Evolutionary conservation across 2,113 vertebrate genomes (phyloP).

Genomic region (Etia nguti): DNA sequence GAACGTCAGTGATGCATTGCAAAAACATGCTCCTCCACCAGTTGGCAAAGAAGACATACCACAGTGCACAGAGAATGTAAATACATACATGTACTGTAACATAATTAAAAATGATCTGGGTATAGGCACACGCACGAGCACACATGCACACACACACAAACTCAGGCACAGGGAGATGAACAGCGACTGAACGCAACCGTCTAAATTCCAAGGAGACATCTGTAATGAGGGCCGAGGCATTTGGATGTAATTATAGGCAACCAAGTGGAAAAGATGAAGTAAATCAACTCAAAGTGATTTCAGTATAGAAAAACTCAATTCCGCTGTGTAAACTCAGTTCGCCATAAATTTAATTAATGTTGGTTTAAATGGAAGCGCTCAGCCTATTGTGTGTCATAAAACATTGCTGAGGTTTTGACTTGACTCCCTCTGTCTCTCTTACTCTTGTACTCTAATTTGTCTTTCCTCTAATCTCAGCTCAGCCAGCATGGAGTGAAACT

Average conservation of each 20-base stretch:
- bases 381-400: conserved; percentile 38
- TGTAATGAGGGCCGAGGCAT: conserved; percentile 57
- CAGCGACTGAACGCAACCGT: conserved; percentile 13
- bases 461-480: not conserved
- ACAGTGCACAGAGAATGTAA: not conserved
- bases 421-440: not conserved
- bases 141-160: not conserved
- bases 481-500: not conserved
- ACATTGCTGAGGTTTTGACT: conserved; percentile 13
- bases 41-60: not conserved
- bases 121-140: not conserved
- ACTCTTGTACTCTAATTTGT: not conserved
- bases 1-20: not conserved
- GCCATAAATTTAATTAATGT: conserved; percentile 57
- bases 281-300: conserved; percentile 56
- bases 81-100: not conserved
- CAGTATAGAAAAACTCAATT: conserved; percentile 38
- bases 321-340: conserved; percentile 37
- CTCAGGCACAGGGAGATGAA: not conserved
- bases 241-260: conserved; percentile 58
- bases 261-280: conserved; percentile 46
- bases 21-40: not conserved
- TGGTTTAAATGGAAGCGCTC: conserved; percentile 48
- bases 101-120: not conserved
- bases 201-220: conserved; percentile 50